Evolutionary conservation across 2,797 vertebrate species (phyloP).

Genomic region (Muraenolepis orangiensis): DNA sequence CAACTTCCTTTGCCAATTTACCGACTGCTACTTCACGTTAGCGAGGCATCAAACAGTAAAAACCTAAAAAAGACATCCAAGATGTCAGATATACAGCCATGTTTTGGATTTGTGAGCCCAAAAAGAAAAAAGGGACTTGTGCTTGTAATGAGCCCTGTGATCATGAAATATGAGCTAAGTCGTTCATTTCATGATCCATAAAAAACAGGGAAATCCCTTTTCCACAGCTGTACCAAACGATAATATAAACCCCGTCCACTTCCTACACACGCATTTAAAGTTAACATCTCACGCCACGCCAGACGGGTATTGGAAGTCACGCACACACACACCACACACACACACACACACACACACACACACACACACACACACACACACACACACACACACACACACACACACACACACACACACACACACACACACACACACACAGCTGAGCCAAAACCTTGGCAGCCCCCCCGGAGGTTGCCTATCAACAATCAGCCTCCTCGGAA

Average conservation of each 20-base stretch:
- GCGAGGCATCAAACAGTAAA: background rate
- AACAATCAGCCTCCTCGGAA: no score
- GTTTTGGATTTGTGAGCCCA: background rate
- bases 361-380: background rate
- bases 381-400: constrained; percentile 6
- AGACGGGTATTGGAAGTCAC: no score
- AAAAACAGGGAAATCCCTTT: background rate
- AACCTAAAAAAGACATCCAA: background rate
- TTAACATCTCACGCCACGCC: no score
- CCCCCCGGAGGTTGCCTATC: background rate
- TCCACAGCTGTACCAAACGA: no score
- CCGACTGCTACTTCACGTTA: background rate
- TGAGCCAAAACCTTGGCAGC: background rate
- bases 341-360: no score
- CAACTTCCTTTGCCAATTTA: background rate
- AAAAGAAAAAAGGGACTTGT: no score
- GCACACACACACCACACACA: no score
- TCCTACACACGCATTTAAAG: no score
- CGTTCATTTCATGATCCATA: background rate
- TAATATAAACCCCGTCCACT: no score
- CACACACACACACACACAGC: background rate
- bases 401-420: background rate
- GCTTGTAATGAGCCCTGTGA: background rate
- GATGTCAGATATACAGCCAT: background rate
- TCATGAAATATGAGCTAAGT: background rate